Percentiles rank a stretch among this genome's conserved stretches.
phyloP scores from a whole-genome alignment of 2,888 invertebrate genomes.

The Caenorhabditis uteleia region DNA sequence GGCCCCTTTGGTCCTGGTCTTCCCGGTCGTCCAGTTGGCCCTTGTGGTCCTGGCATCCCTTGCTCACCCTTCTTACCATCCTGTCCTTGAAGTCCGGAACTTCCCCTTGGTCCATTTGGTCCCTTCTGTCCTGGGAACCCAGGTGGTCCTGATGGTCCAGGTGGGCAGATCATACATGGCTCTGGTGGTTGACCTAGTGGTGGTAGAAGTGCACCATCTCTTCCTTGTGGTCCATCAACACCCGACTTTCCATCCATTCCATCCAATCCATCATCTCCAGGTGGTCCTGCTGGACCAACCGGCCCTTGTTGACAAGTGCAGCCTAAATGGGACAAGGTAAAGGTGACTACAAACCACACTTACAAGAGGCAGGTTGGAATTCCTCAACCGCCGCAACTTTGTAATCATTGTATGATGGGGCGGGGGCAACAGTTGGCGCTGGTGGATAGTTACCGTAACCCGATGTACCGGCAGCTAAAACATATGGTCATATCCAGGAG shows the following conservation, averaged over 20 bases:
- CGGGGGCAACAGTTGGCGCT: constrained; percentile 11
- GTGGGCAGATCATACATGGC: constrained; percentile 68
- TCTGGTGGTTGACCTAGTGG: constrained; percentile 50
- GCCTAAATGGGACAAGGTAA: too few species aligned
- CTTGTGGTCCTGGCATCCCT: constrained; percentile 65
- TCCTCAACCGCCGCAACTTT: constrained; percentile 41
- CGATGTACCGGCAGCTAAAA: constrained; percentile 9
- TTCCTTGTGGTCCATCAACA: constrained; percentile 42
- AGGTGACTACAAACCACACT: too few species aligned
- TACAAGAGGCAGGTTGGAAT: constrained; percentile 29
- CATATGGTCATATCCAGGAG: too few species aligned
- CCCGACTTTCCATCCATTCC: constrained; percentile 52
- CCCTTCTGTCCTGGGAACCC: constrained; percentile 64
- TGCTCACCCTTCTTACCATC: constrained; percentile 64
- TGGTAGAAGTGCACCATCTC: constrained; percentile 41
- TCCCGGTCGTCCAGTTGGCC: constrained; percentile 55
- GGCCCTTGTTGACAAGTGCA: constrained; percentile 53
- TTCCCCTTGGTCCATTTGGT: constrained; percentile 58
- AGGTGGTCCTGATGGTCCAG: constrained; percentile 60
- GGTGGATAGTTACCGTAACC: constrained; percentile 37
- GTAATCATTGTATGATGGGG: constrained; percentile 25
- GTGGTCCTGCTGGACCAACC: constrained; percentile 46
- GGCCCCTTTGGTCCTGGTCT: constrained; percentile 51
- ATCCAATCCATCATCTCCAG: constrained; percentile 52
- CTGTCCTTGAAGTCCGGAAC: constrained; percentile 57